A percentile compares a stretch with the other conserved stretches of the same genome.
Conservation (phyloP, 1,140 invertebrate species). For the Macrotrachela quadricornifera region DNA sequence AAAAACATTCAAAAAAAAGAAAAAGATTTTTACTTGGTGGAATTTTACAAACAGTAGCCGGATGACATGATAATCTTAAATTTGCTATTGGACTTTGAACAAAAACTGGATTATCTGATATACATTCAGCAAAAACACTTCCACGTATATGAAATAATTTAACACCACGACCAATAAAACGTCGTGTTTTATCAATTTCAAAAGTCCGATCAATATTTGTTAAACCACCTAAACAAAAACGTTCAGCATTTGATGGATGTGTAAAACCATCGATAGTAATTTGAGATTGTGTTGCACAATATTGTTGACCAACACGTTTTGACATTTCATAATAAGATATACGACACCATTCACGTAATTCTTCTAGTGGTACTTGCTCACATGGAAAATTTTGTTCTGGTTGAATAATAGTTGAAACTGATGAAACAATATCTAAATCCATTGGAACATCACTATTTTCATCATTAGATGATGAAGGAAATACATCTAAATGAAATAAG, state of each 20-base stretch:
- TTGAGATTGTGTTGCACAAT: slow-evolving; percentile 69
- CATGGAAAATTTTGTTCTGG: too few relatives aligned
- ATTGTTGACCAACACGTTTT: slow-evolving; percentile 66
- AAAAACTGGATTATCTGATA: slow-evolving; percentile 90
- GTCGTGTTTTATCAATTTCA: slow-evolving; percentile 33
- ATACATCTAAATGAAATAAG: too few relatives aligned
- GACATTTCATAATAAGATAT: slow-evolving; percentile 5
- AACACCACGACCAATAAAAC: slow-evolving; percentile 78
- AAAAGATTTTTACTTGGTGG: slow-evolving; percentile 50
- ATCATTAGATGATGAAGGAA: too few relatives aligned
- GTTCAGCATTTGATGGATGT: slow-evolving; percentile 55
- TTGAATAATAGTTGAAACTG: too few relatives aligned
- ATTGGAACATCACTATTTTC: too few relatives aligned
- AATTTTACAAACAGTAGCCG: slow-evolving; percentile 96
- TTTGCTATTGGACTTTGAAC: slow-evolving; percentile 97
- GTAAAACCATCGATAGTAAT: slow-evolving; percentile 94
- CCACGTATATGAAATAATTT: slow-evolving; percentile 89
- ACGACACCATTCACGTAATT: slow-evolving; percentile 5
- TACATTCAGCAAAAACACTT: slow-evolving; percentile 92
- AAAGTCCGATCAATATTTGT: slow-evolving; percentile 88
- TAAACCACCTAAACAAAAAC: slow-evolving; percentile 84
- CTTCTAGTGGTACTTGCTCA: not conserved
- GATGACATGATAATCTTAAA: slow-evolving; percentile 92
- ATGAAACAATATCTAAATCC: too few relatives aligned
- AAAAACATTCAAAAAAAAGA: too few relatives aligned